These are phyloP conservation scores for Brachycybe producta DNA, from an alignment of 2,888 invertebrate species.

Conservation along the genomic window DNA sequence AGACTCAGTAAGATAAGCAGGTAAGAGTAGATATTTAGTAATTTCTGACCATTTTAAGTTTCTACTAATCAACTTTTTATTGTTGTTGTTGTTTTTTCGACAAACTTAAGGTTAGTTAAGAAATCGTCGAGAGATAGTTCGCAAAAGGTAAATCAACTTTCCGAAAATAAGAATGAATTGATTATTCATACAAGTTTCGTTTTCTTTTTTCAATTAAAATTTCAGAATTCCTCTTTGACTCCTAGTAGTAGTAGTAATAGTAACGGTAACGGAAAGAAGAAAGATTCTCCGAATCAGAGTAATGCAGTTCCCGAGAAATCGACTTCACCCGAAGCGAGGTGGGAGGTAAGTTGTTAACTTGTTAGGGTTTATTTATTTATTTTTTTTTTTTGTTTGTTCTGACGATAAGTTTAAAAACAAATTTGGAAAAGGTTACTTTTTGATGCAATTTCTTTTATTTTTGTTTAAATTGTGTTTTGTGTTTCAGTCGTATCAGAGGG, in stretches of 20 bases:
- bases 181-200: too few species aligned
- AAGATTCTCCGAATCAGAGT: slow-evolving; percentile 1
- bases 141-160: neutral
- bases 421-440: slow-evolving; percentile 8
- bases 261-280: neutral
- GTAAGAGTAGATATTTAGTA: neutral
- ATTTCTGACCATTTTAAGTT: too few species aligned
- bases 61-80: neutral
- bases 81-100: neutral
- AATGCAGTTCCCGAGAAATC: slow-evolving; percentile 5
- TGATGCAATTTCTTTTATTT: slow-evolving; percentile 8
- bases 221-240: too few species aligned
- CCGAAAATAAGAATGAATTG: too few species aligned
- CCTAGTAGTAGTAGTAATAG: neutral
- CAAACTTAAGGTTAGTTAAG: neutral
- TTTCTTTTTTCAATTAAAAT: too few species aligned
- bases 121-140: neutral
- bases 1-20: slow-evolving; percentile 38
- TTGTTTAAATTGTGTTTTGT: slow-evolving; percentile 19
- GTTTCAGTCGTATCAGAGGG: slow-evolving; percentile 53
- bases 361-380: too few species aligned
- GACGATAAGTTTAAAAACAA: too few species aligned
- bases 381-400: too few species aligned
- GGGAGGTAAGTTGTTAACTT: slow-evolving; percentile 53
- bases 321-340: slow-evolving; percentile 44